phyloP scores from a whole-genome alignment of 2,113 vertebrate genomes.

The Cottus gobio region DNA sequence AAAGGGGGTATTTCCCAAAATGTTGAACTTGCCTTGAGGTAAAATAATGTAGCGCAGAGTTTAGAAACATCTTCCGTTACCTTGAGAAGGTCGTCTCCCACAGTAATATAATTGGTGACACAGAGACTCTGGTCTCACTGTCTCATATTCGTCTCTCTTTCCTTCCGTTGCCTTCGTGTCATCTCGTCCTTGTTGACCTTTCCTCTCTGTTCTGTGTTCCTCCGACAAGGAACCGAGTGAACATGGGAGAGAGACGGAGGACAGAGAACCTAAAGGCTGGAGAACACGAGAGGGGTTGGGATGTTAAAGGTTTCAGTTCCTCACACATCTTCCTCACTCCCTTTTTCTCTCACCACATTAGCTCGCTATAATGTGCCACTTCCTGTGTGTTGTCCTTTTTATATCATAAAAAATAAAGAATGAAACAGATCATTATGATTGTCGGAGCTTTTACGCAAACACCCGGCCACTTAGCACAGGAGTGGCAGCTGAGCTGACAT shows the following conservation, averaged over 20 bases:
- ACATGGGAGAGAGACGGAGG: neutral
- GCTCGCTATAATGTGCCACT: too few relatives aligned
- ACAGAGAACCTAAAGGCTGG: neutral
- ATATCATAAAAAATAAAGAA: too few relatives aligned
- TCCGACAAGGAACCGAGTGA: neutral
- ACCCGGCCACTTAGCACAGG: too few relatives aligned
- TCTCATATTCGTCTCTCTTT: neutral
- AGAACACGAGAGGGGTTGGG: neutral
- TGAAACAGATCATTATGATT: too few relatives aligned
- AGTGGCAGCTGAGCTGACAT: too few relatives aligned
- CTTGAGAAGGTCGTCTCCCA: neutral
- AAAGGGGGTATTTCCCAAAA: too few relatives aligned
- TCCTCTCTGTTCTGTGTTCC: neutral
- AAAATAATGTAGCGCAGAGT: too few relatives aligned
- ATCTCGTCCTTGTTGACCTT: slow-evolving; percentile 17
- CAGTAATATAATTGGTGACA: neutral
- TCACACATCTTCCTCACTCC: neutral
- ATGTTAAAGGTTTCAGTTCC: neutral
- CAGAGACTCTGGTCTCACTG: neutral
- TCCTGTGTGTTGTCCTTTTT: too few relatives aligned
- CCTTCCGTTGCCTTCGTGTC: neutral
- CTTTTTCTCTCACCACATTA: too few relatives aligned
- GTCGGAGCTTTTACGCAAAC: too few relatives aligned
- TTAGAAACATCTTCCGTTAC: neutral
- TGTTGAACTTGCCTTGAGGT: too few relatives aligned